A percentile compares a stretch with the other conserved stretches of the same genome.
phyloP scores from a whole-genome alignment of 1,140 invertebrate genomes.

The Micrasema minimum region DNA sequence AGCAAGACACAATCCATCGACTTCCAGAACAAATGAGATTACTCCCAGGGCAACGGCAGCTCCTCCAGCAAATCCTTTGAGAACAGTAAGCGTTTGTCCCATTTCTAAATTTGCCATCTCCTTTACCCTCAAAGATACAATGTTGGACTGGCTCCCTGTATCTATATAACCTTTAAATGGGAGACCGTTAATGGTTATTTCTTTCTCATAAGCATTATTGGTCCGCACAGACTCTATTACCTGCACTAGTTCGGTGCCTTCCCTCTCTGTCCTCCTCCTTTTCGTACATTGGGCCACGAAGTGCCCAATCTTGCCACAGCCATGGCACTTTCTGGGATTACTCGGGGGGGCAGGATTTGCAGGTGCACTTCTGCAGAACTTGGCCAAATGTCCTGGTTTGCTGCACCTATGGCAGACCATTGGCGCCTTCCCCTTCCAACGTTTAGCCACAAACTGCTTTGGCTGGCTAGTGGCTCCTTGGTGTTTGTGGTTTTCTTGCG shows the following conservation, averaged over 20 bases:
- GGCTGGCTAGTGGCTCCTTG: neutral
- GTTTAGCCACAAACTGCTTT: neutral
- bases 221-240: neutral
- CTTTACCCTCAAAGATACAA: neutral
- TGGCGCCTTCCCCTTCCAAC: too few relatives aligned
- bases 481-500: neutral
- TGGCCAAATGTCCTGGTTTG: neutral
- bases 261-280: neutral
- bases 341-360: too few relatives aligned
- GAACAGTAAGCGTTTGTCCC: neutral
- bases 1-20: neutral
- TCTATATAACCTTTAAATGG: neutral
- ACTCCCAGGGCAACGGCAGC: neutral
- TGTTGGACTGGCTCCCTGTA: constrained; percentile 5
- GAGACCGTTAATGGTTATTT: neutral
- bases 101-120: neutral
- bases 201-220: neutral
- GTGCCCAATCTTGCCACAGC: neutral
- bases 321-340: neutral
- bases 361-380: too few relatives aligned
- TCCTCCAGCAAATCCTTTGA: neutral
- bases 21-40: neutral
- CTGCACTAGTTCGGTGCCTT: neutral
- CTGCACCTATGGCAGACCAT: neutral
- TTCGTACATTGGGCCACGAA: neutral